phyloP scores from a whole-genome alignment of 2,113 vertebrate species.

The Alligator sinensis region DNA sequence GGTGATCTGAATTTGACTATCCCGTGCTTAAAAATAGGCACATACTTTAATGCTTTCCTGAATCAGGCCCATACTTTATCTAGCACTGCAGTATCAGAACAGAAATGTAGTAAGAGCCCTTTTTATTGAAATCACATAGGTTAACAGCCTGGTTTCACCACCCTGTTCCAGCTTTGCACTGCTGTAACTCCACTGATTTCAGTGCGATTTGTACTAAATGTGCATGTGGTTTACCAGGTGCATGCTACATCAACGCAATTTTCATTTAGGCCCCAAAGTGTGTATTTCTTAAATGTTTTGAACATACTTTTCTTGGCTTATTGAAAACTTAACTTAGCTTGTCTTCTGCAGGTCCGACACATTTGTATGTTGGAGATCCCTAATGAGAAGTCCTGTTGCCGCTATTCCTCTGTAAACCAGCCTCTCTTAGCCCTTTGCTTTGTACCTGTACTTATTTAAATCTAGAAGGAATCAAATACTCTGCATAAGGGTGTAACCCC shows the following conservation, averaged over 20 bases:
- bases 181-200: background rate
- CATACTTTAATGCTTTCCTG: fast-evolving
- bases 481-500: background rate
- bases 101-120: fast-evolving
- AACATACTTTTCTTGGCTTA: background rate
- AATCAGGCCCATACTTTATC: background rate
- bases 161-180: background rate
- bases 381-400: background rate
- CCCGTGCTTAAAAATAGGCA: fast-evolving
- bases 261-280: constrained; percentile 10
- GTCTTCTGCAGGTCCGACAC: background rate
- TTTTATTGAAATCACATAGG: background rate
- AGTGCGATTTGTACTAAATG: background rate
- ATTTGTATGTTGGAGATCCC: fast-evolving
- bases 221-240: background rate
- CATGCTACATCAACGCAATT: background rate
- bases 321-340: no score
- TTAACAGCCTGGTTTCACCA: background rate
- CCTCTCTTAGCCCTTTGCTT: fast-evolving
- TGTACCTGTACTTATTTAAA: background rate
- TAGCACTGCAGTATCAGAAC: fast-evolving
- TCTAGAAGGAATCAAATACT: background rate
- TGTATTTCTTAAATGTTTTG: constrained; percentile 2
- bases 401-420: fast-evolving
- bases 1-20: fast-evolving